A percentile compares a stretch with the other conserved stretches of the same genome.
These are phyloP conservation scores for Hirudinaria manillensis DNA, from an alignment of 2,888 invertebrate genomes.

Conservation along the genomic window DNA sequence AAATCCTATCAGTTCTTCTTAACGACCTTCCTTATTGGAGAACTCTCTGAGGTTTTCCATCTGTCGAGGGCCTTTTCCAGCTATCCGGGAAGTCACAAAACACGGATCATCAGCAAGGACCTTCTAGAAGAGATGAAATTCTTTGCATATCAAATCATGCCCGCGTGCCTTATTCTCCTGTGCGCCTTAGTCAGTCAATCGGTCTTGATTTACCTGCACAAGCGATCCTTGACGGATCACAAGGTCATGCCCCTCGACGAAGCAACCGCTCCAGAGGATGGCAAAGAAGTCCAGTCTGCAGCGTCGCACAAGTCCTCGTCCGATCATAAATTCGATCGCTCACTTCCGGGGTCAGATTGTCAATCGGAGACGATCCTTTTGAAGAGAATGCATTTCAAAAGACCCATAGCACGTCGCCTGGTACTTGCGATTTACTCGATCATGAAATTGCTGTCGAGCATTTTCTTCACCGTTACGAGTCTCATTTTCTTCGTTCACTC, in stretches of 20 bases:
- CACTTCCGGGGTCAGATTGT: neutral
- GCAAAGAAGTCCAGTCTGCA: neutral
- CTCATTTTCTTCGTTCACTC: slow-evolving; percentile 7
- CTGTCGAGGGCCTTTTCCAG: neutral
- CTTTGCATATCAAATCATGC: slow-evolving; percentile 21
- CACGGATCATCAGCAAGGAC: neutral
- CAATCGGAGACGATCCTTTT: neutral
- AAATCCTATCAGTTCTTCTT: neutral
- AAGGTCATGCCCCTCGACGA: too few relatives aligned
- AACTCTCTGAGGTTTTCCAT: neutral
- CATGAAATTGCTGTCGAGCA: slow-evolving; percentile 18
- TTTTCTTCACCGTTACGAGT: slow-evolving; percentile 20
- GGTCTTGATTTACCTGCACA: neutral
- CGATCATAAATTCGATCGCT: neutral
- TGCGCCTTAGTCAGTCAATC: slow-evolving; percentile 14
- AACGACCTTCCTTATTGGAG: neutral
- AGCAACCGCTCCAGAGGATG: neutral
- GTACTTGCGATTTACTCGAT: neutral
- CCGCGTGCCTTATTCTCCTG: slow-evolving; percentile 20
- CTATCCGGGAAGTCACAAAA: neutral
- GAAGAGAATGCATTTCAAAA: neutral
- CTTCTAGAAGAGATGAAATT: neutral
- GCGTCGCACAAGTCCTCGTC: neutral
- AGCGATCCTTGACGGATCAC: neutral
- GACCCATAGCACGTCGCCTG: neutral